Percentiles rank a stretch among this genome's conserved stretches.
phyloP scores from a whole-genome alignment of 2,113 vertebrate genomes.

The Pollimyrus isidori region DNA sequence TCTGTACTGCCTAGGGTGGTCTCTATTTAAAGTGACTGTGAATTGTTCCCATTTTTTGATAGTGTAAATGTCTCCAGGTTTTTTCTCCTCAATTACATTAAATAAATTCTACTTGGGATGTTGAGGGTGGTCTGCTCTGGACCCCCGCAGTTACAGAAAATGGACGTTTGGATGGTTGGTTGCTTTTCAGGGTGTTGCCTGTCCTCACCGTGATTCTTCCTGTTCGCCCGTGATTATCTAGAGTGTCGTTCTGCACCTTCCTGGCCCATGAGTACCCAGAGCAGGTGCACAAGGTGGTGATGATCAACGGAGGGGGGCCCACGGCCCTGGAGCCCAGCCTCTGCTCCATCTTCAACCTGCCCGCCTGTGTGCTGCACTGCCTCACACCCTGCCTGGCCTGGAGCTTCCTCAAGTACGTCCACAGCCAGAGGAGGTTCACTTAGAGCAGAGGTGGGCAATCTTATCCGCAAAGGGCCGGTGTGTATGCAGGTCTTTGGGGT shows the following conservation, averaged over 20 bases:
- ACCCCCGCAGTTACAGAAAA: background rate
- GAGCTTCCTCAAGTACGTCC: constrained; percentile 94
- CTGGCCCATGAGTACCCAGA: constrained; percentile 94
- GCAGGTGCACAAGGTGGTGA: constrained; percentile 91
- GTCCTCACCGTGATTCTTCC: background rate
- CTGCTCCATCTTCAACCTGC: constrained; percentile 95
- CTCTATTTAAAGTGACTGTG: no score
- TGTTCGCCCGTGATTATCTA: constrained; percentile 36
- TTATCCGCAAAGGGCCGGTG: no score
- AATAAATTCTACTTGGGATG: background rate
- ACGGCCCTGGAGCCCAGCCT: constrained; percentile 92
- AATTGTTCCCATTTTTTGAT: background rate
- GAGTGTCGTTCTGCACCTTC: constrained; percentile 96
- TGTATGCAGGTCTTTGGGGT: no score
- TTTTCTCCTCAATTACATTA: background rate
- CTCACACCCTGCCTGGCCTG: constrained; percentile 89
- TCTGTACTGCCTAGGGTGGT: no score
- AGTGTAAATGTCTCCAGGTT: background rate
- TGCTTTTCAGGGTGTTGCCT: background rate
- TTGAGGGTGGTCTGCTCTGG: background rate
- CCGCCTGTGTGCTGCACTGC: constrained; percentile 85
- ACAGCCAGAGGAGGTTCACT: background rate
- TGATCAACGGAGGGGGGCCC: constrained; percentile 93
- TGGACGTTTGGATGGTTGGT: background rate
- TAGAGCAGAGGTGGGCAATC: no score